A percentile compares a stretch with the other conserved stretches of the same genome.
phyloP scores from a whole-genome alignment of 2,888 invertebrate species.

The Oxytorus armatus region DNA sequence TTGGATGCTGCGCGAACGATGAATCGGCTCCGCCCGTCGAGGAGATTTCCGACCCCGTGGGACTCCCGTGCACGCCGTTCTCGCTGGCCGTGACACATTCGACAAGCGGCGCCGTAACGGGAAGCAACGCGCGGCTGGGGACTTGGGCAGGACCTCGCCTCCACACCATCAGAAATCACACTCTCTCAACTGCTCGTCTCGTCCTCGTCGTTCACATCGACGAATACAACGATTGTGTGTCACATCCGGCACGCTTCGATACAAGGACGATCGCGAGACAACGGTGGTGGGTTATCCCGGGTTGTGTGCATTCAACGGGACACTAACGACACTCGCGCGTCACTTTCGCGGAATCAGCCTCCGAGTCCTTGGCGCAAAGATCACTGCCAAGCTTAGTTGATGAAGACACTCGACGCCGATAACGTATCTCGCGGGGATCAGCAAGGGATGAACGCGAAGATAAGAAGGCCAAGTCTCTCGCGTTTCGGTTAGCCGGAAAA shows the following conservation, averaged over 20 bases:
- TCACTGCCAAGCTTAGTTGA: slow-evolving; percentile 64
- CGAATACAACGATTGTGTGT: slow-evolving; percentile 46
- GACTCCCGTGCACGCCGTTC: slow-evolving; percentile 81
- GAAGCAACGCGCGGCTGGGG: slow-evolving; percentile 84
- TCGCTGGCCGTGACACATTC: slow-evolving; percentile 84
- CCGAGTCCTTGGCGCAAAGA: slow-evolving; percentile 50
- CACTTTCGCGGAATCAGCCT: slow-evolving; percentile 59
- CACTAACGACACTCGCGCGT: slow-evolving; percentile 74
- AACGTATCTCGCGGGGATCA: slow-evolving; percentile 44
- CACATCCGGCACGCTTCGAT: slow-evolving; percentile 26
- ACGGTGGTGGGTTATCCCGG: slow-evolving; percentile 41
- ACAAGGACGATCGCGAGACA: slow-evolving; percentile 31
- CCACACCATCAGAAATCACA: slow-evolving; percentile 66
- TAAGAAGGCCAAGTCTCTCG: slow-evolving; percentile 16
- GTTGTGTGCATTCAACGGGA: slow-evolving; percentile 47
- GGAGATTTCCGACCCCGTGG: slow-evolving; percentile 80
- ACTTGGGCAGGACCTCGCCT: slow-evolving; percentile 76
- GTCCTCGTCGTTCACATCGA: slow-evolving; percentile 56
- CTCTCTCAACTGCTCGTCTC: slow-evolving; percentile 59
- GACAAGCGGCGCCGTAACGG: slow-evolving; percentile 85
- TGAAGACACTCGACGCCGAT: slow-evolving; percentile 2
- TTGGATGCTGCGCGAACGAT: slow-evolving; percentile 67
- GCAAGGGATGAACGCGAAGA: slow-evolving; percentile 22
- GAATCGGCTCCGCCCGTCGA: slow-evolving; percentile 64
- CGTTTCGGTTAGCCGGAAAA: neutral